Evolutionary conservation across 2,113 vertebrate genomes (phyloP), one percentile per base, ranked within the genome.

Genomic region (Bostrychus sinensis): DNA sequence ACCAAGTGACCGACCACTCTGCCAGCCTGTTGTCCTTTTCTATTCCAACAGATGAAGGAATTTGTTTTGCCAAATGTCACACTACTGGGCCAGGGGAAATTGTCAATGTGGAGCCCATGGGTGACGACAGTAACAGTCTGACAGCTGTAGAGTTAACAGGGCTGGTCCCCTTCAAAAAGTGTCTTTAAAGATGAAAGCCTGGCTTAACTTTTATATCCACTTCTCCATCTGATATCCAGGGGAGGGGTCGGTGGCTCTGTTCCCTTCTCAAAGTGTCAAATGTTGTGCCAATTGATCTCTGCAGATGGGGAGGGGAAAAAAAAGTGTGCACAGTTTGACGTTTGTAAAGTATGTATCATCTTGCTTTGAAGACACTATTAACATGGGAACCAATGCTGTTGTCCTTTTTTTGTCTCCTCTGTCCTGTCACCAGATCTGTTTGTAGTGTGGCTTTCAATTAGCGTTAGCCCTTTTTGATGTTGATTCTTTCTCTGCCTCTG

Each of bases 181-280:
- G 85, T 81, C 78, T 80, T 83, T 82, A 23, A 81, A 87, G 88
- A 92, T 90, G 74, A 89, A 89, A 88, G 85, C 77, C 51, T 57
- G 1, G 59, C 53, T 28, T 39, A 65, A 67, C 82, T 86, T 80
- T 79, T 83, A 84, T 75, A 87, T 86, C n/a, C n/a, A n/a, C n/a
- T n/a, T n/a, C n/a, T n/a, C n/a, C n/a, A n/a, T n/a, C n/a, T n/a
- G n/a, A n/a, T n/a, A n/a, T n/a, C n/a, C n/a, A n/a, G n/a, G n/a
- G n/a, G n/a, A n/a, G n/a, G n/a, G n/a, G n/a, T n/a, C n/a, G n/a
- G n/a, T n/a, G n/a, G n/a, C n/a, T n/a, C n/a, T n/a, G n/a, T n/a
- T n/a, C n/a, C n/a, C n/a, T n/a, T n/a, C n/a, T n/a, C n/a, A n/a
- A n/a, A n/a, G n/a, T n/a, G n/a, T n/a, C n/a, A n/a, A n/a, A n/a